phyloP scores from a whole-genome alignment of 1,140 invertebrate species.

The Glossosoma conforme region DNA sequence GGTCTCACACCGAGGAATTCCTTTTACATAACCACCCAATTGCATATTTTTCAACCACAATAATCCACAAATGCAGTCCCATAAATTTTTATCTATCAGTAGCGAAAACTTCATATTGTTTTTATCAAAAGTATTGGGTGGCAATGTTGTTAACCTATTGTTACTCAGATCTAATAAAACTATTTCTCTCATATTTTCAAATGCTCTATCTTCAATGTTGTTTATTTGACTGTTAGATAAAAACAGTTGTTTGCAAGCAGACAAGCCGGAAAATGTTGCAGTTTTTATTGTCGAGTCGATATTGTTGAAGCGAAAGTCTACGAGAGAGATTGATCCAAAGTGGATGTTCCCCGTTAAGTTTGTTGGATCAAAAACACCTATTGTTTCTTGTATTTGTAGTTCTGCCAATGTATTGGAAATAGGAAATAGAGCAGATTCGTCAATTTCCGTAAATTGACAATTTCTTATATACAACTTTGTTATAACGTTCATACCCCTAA shows the following conservation, averaged over 20 bases:
- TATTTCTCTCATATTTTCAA: conserved; percentile 26
- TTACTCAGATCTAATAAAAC: conserved; percentile 1
- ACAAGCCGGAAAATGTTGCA: conserved; percentile 31
- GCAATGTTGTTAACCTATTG: conserved; percentile 33
- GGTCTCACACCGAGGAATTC: conserved; percentile 5
- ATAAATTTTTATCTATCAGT: conserved; percentile 23
- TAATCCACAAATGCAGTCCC: conserved; percentile 21
- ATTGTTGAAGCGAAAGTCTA: conserved; percentile 33
- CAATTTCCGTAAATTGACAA: conserved; percentile 21
- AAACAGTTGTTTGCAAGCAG: conserved; percentile 28
- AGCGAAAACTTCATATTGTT: conserved; percentile 30
- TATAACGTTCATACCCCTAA: conserved; percentile 11
- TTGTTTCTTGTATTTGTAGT: conserved; percentile 32
- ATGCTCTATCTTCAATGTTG: conserved; percentile 31
- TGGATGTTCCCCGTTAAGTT: conserved; percentile 33
- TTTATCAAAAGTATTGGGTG: conserved; percentile 32
- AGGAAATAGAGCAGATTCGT: conserved; percentile 15
- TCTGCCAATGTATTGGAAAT: conserved; percentile 26
- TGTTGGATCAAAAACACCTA: conserved; percentile 23
- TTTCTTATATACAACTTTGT: conserved; percentile 2
- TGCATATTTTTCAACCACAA: conserved; percentile 17
- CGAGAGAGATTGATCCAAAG: conserved; percentile 22
- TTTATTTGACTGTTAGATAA: conserved; percentile 32
- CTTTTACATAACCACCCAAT: not conserved
- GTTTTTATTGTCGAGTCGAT: conserved; percentile 20